Conservation (phyloP, 2,888 invertebrate genomes). For the Ischnus inquisitorius region DNA sequence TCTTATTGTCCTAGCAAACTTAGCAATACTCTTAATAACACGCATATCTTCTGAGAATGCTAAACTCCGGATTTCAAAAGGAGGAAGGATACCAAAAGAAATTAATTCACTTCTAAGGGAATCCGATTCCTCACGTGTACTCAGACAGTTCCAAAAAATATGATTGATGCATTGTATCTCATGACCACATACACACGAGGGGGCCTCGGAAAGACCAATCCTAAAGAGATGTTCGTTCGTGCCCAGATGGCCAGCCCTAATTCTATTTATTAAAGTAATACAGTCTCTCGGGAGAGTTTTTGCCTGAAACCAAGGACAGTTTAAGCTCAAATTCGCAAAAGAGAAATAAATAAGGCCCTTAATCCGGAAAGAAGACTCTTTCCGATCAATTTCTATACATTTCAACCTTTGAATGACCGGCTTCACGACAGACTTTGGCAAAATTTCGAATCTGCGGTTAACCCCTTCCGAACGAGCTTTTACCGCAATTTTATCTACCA, state of each 20-base stretch:
- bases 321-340: neutral
- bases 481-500: neutral
- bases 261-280: neutral
- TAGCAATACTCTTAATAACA: neutral
- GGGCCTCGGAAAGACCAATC: neutral
- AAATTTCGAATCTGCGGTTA: neutral
- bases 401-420: neutral
- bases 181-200: neutral
- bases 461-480: neutral
- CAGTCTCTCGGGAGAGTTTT: neutral
- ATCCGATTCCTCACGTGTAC: neutral
- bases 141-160: neutral
- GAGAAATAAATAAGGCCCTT: neutral
- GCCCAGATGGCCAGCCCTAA: neutral
- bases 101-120: neutral
- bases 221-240: neutral
- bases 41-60: neutral
- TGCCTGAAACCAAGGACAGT: neutral
- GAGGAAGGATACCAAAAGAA: neutral
- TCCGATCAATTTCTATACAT: neutral
- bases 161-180: neutral
- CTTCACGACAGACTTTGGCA: neutral
- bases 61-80: neutral
- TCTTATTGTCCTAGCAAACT: neutral
- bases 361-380: neutral